Percentiles rank a stretch among this genome's conserved stretches.
phyloP scores from a whole-genome alignment of 2,113 vertebrate species.

The Corydoras sp. region DNA sequence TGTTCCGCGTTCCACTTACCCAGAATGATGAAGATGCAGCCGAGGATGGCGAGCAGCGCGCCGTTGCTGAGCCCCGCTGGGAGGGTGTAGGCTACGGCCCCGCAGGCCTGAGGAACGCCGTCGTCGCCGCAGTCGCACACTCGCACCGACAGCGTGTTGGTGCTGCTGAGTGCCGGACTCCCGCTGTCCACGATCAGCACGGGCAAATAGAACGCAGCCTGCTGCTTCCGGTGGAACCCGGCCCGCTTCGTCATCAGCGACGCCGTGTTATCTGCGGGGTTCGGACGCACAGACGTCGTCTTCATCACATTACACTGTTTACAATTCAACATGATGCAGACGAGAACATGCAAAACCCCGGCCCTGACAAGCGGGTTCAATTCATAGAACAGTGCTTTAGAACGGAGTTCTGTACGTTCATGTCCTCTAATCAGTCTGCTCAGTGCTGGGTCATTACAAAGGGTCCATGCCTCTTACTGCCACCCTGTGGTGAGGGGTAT shows the following conservation, averaged over 20 bases:
- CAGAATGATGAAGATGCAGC: conserved; percentile 85
- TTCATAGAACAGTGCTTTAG: too few species aligned
- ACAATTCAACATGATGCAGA: too few species aligned
- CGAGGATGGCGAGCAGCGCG: conserved; percentile 86
- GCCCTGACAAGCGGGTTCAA: too few species aligned
- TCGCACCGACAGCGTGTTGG: conserved; percentile 86
- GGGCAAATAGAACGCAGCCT: conserved; percentile 81
- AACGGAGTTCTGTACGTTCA: too few species aligned
- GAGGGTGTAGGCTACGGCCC: conserved; percentile 81
- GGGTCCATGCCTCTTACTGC: too few species aligned
- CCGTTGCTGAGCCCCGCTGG: conserved; percentile 89
- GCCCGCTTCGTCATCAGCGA: conserved; percentile 80
- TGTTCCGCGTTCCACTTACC: conserved; percentile 64
- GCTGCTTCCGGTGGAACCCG: conserved; percentile 83
- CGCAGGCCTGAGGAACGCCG: conserved; percentile 81
- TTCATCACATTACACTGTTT: too few species aligned
- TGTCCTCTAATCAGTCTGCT: too few species aligned
- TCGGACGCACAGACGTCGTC: too few species aligned
- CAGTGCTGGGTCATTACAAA: too few species aligned
- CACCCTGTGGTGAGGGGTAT: too few species aligned
- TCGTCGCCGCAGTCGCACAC: conserved; percentile 87
- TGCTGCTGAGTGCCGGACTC: conserved; percentile 87
- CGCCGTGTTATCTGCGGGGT: conserved; percentile 84
- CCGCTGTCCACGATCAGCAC: conserved; percentile 90
- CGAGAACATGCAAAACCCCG: too few species aligned